These are phyloP conservation scores for Hylaeus volcanicus DNA, from an alignment of 1,140 invertebrate species.

Conservation along the genomic window DNA sequence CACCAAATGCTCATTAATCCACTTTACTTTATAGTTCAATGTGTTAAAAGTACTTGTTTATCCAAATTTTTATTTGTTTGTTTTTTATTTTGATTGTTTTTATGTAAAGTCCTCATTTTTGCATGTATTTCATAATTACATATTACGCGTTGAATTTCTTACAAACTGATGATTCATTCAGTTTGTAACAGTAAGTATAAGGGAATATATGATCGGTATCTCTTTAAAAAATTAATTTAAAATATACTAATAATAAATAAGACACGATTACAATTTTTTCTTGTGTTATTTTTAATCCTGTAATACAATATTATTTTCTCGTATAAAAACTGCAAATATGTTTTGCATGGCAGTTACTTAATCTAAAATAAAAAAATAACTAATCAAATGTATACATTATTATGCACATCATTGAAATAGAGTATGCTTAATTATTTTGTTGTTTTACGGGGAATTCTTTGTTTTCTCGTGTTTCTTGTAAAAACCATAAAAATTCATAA, in stretches of 20 bases:
- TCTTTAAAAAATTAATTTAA: background rate
- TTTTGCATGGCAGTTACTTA: conserved; percentile 51
- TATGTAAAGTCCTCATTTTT: background rate
- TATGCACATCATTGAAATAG: background rate
- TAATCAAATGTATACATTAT: background rate
- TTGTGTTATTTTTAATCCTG: background rate
- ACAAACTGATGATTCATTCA: no score
- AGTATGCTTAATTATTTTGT: conserved; percentile 6
- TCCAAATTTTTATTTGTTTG: background rate
- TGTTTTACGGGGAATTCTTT: conserved; percentile 9
- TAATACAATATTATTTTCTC: background rate
- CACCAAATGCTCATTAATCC: background rate
- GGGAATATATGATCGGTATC: background rate
- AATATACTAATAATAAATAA: conserved; percentile 1
- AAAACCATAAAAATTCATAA: conserved; percentile 38
- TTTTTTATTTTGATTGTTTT: background rate
- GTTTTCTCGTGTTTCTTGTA: conserved; percentile 15
- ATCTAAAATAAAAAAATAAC: background rate
- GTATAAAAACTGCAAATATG: conserved; percentile 20
- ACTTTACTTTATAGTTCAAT: background rate
- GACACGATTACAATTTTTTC: background rate
- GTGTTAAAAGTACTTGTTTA: background rate
- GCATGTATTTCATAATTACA: background rate
- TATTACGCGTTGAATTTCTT: background rate
- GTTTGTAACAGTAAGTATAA: conserved; percentile 13